Evolutionary conservation across 2,113 vertebrate species (phyloP), one percentile per base, ranked within the genome.

Genomic region (Dunckerocampus dactyliophorus): DNA sequence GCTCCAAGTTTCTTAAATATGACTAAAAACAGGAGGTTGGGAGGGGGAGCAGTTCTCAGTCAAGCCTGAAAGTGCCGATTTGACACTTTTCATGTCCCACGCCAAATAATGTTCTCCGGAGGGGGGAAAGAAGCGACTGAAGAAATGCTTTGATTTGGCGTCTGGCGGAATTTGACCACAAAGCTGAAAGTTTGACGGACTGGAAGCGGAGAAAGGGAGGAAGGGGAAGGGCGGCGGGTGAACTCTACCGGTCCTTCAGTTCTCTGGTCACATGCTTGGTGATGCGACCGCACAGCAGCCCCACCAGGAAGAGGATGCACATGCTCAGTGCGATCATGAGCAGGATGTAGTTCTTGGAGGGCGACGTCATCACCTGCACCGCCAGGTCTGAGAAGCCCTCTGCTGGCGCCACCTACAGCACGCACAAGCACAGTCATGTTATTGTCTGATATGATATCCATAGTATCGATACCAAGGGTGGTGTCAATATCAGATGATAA

Each of bases 221-320:
- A 21, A 8, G 2, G 31, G 20, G 46, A 13, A 9, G 13, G 24
- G 58, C 45, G 6, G 50, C 21, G 24, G 48, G 63, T 46, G 72
- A 92, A 88, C 87, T 97, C 92, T 99, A 99, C 93, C 96, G 95
- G 93, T 98, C 92, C 89, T 99, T 99, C 79, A 97, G 93, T 92
- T 98, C 82, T 68, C 88, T 95, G 87, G 94, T 95, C 84, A 98
- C 94, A 28, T 93, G 91, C 84, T 99, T 99, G 69, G 97, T 99
- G 88, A 98, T 94, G 49, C 97, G 94, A 66, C 97, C 97, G 63
- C 96, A 99, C 85, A 98, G 90, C 78, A 98, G 92, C 62, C 97
- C 97, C 15, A 97, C 89, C 75, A 98, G 89, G 89, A 99, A 98
- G 62, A 99, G 89, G 72, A 97, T 43, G 91, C 92, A 95, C 86